Evolutionary conservation across 2,797 vertebrate species (phyloP).

Genomic region (Microcaecilia unicolor): DNA sequence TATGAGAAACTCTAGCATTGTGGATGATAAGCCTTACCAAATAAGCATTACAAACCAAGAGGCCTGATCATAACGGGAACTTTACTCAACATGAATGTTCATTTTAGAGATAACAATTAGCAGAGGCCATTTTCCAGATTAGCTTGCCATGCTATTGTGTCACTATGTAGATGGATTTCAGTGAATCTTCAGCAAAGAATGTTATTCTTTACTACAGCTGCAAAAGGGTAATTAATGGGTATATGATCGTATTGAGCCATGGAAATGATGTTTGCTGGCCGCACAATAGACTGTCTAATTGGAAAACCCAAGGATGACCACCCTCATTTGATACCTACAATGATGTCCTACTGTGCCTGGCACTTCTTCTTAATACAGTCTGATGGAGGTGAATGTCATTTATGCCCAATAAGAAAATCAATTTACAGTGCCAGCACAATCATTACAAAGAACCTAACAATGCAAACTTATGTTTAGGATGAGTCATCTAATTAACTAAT

Average conservation of each 20-base stretch:
- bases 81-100: too few relatives aligned
- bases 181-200: slow-evolving; percentile 38
- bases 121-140: too few relatives aligned
- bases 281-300: slow-evolving; percentile 47
- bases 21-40: too few relatives aligned
- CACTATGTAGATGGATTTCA: slow-evolving; percentile 35
- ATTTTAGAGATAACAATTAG: too few relatives aligned
- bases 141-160: slow-evolving; percentile 39
- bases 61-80: too few relatives aligned
- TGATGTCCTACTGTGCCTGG: slow-evolving; percentile 44
- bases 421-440: slow-evolving; percentile 44
- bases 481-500: slow-evolving; percentile 47
- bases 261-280: slow-evolving; percentile 42
- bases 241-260: slow-evolving; percentile 43
- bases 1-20: too few relatives aligned
- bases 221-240: slow-evolving; percentile 51
- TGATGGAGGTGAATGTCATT: slow-evolving; percentile 41
- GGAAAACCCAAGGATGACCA: slow-evolving; percentile 35
- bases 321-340: slow-evolving; percentile 39
- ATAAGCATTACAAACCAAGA: too few relatives aligned
- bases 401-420: slow-evolving; percentile 49
- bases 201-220: slow-evolving; percentile 33
- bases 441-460: slow-evolving; percentile 41
- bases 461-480: slow-evolving; percentile 47
- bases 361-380: slow-evolving; percentile 38